Conservation (phyloP, 2,888 invertebrate species). For the Drosophila siamana region DNA sequence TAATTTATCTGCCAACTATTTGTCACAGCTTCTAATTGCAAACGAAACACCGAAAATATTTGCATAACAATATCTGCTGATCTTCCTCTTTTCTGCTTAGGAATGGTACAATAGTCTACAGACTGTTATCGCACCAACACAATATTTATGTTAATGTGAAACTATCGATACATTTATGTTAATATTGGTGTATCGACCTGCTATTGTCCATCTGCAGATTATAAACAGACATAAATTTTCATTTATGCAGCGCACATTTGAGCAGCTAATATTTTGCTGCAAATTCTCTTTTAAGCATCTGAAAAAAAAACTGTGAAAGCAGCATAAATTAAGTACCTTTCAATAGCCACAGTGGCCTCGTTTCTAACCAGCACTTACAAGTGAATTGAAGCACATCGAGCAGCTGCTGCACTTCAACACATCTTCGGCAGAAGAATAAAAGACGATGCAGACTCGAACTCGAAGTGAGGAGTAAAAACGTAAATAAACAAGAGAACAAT, state of each 20-base stretch:
- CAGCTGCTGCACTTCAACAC: constrained; percentile 65
- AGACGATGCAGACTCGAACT: neutral
- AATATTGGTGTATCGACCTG: too few relatives aligned
- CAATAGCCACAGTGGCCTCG: constrained; percentile 22
- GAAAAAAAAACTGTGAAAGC: neutral
- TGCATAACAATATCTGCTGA: too few relatives aligned
- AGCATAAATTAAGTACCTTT: constrained; percentile 3
- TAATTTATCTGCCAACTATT: too few relatives aligned
- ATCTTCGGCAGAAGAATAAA: constrained; percentile 22
- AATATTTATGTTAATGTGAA: too few relatives aligned
- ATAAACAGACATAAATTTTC: neutral
- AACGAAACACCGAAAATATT: too few relatives aligned
- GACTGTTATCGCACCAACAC: too few relatives aligned
- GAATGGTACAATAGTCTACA: too few relatives aligned
- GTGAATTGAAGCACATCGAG: constrained; percentile 16
- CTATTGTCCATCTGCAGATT: neutral
- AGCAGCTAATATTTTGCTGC: neutral
- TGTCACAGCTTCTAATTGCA: too few relatives aligned
- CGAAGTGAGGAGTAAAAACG: constrained; percentile 15
- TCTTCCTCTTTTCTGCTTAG: too few relatives aligned
- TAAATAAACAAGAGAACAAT: constrained; percentile 67
- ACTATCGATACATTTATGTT: too few relatives aligned
- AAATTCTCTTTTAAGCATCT: neutral
- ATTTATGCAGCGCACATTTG: neutral
- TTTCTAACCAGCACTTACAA: constrained; percentile 13